phyloP scores from a whole-genome alignment of 2,797 vertebrate species.

The Clarias pachynema region DNA sequence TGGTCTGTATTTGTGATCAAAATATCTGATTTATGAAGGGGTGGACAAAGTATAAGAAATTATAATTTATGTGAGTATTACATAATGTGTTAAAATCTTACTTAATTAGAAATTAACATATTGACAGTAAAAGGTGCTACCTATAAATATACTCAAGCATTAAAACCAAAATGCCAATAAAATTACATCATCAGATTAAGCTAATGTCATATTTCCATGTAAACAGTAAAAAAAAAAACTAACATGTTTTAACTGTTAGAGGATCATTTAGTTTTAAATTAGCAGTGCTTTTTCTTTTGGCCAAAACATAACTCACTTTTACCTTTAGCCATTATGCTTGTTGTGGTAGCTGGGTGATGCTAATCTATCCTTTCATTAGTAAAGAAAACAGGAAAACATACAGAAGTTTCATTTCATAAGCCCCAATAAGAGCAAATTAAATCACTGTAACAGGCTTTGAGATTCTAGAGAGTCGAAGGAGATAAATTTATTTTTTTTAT shows the following conservation, averaged over 20 bases:
- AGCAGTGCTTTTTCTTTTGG: not conserved
- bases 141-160: not conserved
- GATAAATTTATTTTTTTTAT: no score
- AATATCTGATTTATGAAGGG: not conserved
- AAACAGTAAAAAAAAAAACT: not conserved
- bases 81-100: not conserved
- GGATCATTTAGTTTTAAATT: not conserved
- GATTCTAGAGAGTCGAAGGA: not conserved
- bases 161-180: not conserved
- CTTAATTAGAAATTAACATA: not conserved
- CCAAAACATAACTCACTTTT: not conserved
- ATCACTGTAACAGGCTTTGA: not conserved
- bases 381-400: not conserved
- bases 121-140: not conserved
- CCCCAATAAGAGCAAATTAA: not conserved
- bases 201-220: not conserved
- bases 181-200: not conserved
- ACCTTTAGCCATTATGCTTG: no score
- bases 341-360: not conserved
- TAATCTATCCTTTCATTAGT: not conserved
- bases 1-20: not conserved
- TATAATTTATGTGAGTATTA: not conserved
- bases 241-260: not conserved
- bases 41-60: not conserved
- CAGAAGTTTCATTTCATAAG: no score